Conservation (phyloP, 2,113 vertebrate species). For the Otis tarda region DNA sequence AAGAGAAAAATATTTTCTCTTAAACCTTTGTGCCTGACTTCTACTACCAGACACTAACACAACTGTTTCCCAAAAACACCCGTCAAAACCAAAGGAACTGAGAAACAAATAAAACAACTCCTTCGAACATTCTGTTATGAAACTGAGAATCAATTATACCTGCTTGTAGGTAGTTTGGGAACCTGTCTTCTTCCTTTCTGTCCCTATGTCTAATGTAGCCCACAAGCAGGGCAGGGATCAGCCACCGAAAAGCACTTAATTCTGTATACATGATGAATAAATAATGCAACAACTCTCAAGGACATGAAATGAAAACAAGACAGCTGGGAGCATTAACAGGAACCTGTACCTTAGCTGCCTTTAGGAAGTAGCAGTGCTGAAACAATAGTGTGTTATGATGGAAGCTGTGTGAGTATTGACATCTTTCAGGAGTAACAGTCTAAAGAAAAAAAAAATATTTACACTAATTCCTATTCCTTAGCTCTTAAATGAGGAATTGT, state of each 20-base stretch:
- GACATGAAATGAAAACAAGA: neutral
- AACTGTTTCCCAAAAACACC: neutral
- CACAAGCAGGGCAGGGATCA: neutral
- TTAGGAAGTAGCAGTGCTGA: neutral
- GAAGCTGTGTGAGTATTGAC: neutral
- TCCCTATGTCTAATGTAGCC: neutral
- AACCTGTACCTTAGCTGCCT: neutral
- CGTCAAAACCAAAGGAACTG: neutral
- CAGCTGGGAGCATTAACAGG: neutral
- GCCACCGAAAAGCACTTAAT: neutral
- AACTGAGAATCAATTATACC: neutral
- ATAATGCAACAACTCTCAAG: neutral
- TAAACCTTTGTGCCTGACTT: neutral
- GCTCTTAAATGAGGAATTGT: neutral
- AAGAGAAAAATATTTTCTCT: neutral
- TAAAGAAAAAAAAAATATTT: neutral
- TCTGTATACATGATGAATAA: neutral
- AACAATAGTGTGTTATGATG: neutral
- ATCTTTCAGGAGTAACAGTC: neutral
- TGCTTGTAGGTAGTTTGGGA: neutral
- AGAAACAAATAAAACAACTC: neutral
- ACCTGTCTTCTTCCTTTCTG: neutral
- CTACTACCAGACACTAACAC: neutral
- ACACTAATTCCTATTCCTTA: neutral
- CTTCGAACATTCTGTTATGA: neutral